Base-by-base conservation (phyloP, 2,888 invertebrate species). In the Osedax frankpressi region DNA sequence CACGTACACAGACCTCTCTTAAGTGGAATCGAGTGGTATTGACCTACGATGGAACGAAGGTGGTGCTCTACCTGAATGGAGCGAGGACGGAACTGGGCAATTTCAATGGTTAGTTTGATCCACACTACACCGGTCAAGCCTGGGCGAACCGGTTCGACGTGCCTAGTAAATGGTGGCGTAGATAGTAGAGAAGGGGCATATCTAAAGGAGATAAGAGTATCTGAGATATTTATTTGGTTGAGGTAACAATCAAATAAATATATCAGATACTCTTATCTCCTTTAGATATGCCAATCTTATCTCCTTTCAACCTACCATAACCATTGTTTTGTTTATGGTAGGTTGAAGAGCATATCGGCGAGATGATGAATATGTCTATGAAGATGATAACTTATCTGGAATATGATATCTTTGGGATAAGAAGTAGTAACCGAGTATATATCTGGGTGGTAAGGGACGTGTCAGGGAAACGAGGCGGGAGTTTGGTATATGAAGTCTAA, bases 41-140 rank as follows among this genome's bases (percentile, higher is more conserved):
- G 19, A 29, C 69, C 6, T 69, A 28, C 69, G 69, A 69, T 28
- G 69, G 69, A 25, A 1, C 28, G 3, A 14, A 28, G 28, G 29
- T 69, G 28, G 28, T 69, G 27, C 19, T 69, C 19, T 69, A 69
- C 69, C 25, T 69, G 28, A 69, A 69, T 30, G 28, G 28, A 69
- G 69, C 11, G 27, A 69, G 29, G 28, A 28, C 27, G 25, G 29
- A 19, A 1, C 27, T 69, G 28, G 69, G 69, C 24, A n/a, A 69
- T 3, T 29, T 69, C 28, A 11, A 11, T 14, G 69, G 69, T 69
- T 19, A 26, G 65, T 65, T 24, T 65, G 14, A 2, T 19, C 28
- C 59, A 24, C 19, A 19, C 59, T n/a, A 59, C n/a, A 24, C 19
- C n/a, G 59, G 1, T 24, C 62, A 62, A 24, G 24, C 24, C 26